Base-by-base conservation (phyloP, 2,113 vertebrate genomes). In the Aphyosemion australe region DNA sequence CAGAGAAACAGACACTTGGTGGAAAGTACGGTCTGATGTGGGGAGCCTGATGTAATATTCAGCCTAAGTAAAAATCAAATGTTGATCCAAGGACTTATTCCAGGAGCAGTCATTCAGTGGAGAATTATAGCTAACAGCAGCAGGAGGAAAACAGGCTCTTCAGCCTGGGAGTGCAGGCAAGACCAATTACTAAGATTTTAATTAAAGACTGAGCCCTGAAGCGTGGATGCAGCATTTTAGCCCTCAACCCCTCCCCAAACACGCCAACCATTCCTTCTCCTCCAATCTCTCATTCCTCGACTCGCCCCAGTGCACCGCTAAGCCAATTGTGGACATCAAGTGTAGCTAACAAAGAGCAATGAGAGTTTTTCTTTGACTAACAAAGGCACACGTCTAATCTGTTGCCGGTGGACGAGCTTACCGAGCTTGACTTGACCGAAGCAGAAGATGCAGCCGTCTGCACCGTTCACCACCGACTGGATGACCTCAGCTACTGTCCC, bases 381-480 rank as follows among this genome's bases (percentile, higher is more conserved):
- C 80, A 87, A 84, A 81, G 78, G 74, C 62, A 71, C 56, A 47
- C 32, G 64, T 82, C 69, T 81, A 82, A 85, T 85, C 59, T 84
- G 61, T 76, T n/a, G 81, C 74, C 81, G 42, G 76, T 61, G 76
- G 65, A 76, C 73, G 61, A 59, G 77, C 81, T 87, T 91, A 94
- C 93, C 93, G 4, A 94, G 92, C 77, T 89, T 93, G 76, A 92
- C 93, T 83, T 96, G 96, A 84, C 97, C 97, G 5, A 98, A 99
- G 93, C 95, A 97, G 88, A 99, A 98, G 89, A 99, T 94, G 91
- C 97, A 99, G 69, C 97, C 97, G 76, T 99, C 97, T 63, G 96
- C 95, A 83, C 97, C 97, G 5, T 97, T 94, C 85, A 98, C 96
- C 91, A 98, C 97, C 37, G 97, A 95, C 93, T 99, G 97, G 76